Percentiles rank a stretch among this genome's conserved stretches.
phyloP scores from a whole-genome alignment of 2,797 vertebrate species.

The Melanotaenia trifasciata region DNA sequence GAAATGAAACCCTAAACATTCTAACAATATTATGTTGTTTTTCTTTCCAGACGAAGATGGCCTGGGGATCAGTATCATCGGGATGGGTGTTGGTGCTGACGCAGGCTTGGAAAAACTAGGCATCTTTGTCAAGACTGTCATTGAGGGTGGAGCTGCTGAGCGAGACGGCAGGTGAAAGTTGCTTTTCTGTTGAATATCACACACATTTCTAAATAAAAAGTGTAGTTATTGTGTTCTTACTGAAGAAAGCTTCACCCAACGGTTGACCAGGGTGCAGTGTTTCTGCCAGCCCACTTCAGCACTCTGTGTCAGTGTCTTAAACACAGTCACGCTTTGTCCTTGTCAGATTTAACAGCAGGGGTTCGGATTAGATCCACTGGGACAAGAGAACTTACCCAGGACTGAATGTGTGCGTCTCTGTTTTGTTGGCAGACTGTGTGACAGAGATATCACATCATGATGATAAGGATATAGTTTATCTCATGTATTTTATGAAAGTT shows the following conservation, averaged over 20 bases:
- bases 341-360: slow-evolving; percentile 73
- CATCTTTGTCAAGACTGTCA: slow-evolving; percentile 99
- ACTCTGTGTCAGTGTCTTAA: slow-evolving; percentile 3
- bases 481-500: slow-evolving; percentile 17
- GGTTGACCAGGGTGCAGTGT: slow-evolving; percentile 21
- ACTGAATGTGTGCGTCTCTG: background rate
- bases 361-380: slow-evolving; percentile 55
- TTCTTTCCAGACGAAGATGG: slow-evolving; percentile 92
- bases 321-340: slow-evolving; percentile 46
- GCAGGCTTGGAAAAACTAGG: slow-evolving; percentile 97
- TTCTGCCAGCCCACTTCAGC: slow-evolving; percentile 6
- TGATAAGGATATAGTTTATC: background rate
- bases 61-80: slow-evolving; percentile 98
- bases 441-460: background rate
- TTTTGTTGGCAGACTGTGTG: slow-evolving; percentile 1
- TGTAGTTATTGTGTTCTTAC: background rate
- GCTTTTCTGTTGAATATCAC: background rate
- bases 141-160: slow-evolving; percentile 94
- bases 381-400: slow-evolving; percentile 31
- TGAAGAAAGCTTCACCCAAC: slow-evolving; percentile 8
- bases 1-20: background rate
- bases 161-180: slow-evolving; percentile 90
- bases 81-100: slow-evolving; percentile 98
- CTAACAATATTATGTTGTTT: background rate
- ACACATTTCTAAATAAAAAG: background rate